A percentile compares a stretch with the other conserved stretches of the same genome.
Conservation (phyloP, 2,888 invertebrate species). For the Noctua comes region DNA sequence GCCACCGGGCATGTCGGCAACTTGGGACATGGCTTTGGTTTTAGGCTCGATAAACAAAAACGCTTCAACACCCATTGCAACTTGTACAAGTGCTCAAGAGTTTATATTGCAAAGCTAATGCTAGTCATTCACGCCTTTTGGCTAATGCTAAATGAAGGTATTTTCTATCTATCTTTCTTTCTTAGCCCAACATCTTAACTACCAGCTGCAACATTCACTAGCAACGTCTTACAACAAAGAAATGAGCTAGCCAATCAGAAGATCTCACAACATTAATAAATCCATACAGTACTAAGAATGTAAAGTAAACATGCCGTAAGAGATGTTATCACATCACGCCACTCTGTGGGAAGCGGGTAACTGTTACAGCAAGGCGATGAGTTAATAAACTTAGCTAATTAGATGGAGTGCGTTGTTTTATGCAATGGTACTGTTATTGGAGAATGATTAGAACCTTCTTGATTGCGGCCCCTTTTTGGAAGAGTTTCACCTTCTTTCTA, state of each 20-base stretch:
- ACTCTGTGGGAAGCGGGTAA: conserved; percentile 47
- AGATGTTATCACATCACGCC: conserved; percentile 36
- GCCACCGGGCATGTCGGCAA: too few relatives aligned
- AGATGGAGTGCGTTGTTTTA: conserved; percentile 24
- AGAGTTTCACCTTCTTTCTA: background rate
- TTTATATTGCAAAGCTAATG: background rate
- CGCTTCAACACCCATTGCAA: too few relatives aligned
- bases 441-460: conserved; percentile 18
- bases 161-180: background rate
- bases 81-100: too few relatives aligned
- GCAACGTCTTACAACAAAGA: background rate
- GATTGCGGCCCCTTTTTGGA: conserved; percentile 1
- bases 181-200: background rate
- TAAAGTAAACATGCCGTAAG: conserved; percentile 35
- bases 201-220: background rate
- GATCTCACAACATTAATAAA: conserved; percentile 34
- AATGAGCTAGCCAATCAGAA: conserved; percentile 1
- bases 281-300: conserved; percentile 36
- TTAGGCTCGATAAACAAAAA: too few relatives aligned
- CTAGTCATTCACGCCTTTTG: background rate
- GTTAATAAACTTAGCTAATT: conserved; percentile 33
- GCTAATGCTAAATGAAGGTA: too few relatives aligned
- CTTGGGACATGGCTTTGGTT: too few relatives aligned
- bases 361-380: conserved; percentile 38
- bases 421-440: conserved; percentile 30